These are phyloP conservation scores for Pyrgilauda ruficollis DNA, from an alignment of 2,113 vertebrate genomes.

Conservation along the genomic window DNA sequence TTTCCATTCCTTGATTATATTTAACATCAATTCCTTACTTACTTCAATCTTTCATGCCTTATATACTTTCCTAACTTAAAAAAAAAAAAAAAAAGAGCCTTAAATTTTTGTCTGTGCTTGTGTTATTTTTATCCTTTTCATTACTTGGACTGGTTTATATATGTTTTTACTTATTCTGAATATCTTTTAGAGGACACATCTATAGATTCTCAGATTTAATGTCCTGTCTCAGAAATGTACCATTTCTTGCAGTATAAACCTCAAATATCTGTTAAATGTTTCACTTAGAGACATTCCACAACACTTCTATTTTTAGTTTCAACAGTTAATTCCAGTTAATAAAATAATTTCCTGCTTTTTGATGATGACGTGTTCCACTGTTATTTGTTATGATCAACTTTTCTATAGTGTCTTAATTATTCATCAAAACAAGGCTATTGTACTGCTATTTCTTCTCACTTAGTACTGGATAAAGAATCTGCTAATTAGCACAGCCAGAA, in stretches of 20 bases:
- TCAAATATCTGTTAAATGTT: not conserved
- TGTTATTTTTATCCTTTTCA: not conserved
- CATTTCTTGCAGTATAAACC: not conserved
- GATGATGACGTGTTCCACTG: not conserved
- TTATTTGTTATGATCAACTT: not conserved
- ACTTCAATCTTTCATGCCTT: not conserved
- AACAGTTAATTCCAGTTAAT: not conserved
- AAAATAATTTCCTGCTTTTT: not conserved
- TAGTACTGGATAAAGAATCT: not conserved
- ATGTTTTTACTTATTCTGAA: not conserved
- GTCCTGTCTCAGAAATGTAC: not conserved
- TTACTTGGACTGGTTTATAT: not conserved
- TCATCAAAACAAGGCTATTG: not conserved
- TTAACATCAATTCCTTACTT: not conserved
- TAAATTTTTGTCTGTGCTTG: not conserved
- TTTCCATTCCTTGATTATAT: not conserved
- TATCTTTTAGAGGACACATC: not conserved
- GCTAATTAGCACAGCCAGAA: not conserved
- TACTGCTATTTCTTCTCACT: not conserved
- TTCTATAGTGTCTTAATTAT: not conserved
- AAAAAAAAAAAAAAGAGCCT: not conserved
- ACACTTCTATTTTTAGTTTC: not conserved
- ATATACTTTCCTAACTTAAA: not conserved
- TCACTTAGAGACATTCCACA: not conserved
- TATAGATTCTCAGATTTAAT: not conserved